These are phyloP conservation scores for Pseudocheirus occidentalis DNA, from an alignment of 2,797 vertebrate genomes.

Conservation along the genomic window DNA sequence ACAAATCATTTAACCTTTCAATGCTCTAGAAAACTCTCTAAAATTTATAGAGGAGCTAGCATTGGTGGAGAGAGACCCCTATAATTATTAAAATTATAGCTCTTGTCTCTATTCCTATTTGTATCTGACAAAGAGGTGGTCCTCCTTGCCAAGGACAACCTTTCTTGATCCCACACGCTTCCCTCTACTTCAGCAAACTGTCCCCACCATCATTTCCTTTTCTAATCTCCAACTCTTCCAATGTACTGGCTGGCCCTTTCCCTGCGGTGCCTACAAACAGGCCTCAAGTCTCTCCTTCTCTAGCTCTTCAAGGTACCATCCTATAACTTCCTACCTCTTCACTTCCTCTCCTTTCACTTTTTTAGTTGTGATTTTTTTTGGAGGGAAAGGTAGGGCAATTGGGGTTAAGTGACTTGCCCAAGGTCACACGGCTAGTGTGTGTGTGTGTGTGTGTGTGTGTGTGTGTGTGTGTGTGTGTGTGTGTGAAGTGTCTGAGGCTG, in stretches of 20 bases:
- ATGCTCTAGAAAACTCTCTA: not conserved
- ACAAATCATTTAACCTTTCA: not conserved
- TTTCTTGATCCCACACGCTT: not conserved
- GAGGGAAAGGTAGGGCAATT: no score
- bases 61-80: not conserved
- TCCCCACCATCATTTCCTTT: not conserved
- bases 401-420: no score
- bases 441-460: no score
- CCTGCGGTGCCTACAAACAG: not conserved
- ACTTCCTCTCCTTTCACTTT: not conserved
- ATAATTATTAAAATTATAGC: not conserved
- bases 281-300: not conserved
- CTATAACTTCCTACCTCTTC: not conserved
- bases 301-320: not conserved
- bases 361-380: no score
- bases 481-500: no score
- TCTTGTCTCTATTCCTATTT: not conserved
- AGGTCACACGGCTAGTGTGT: no score
- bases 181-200: not conserved
- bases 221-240: not conserved
- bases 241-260: not conserved
- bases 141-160: not conserved
- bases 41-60: not conserved
- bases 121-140: not conserved
- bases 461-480: no score